These are phyloP conservation scores for Drosophila ananassae DNA, from an alignment of 1,140 invertebrate genomes.

Conservation along the genomic window DNA sequence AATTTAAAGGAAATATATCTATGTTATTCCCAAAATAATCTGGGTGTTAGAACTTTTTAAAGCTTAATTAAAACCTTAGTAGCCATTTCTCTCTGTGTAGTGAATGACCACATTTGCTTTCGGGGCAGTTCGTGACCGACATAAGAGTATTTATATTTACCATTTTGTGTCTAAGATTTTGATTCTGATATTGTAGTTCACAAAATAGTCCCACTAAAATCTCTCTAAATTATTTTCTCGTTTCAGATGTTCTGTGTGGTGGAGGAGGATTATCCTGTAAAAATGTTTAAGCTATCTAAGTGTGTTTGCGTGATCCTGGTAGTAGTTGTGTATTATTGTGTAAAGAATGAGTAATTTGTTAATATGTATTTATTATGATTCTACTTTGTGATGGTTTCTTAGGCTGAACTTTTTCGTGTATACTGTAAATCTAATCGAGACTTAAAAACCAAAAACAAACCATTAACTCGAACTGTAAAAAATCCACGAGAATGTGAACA, in stretches of 20 bases:
- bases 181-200: background rate
- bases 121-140: conserved; percentile 36
- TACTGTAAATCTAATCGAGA: conserved; percentile 67
- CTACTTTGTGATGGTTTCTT: conserved; percentile 82
- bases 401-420: conserved; percentile 77
- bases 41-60: too few species aligned
- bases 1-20: background rate
- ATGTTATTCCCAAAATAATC: too few species aligned
- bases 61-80: background rate
- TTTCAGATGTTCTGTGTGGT: conserved; percentile 15
- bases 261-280: conserved; percentile 46
- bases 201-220: conserved; percentile 19
- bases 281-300: conserved; percentile 44
- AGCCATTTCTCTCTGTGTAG: conserved; percentile 3
- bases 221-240: conserved; percentile 42
- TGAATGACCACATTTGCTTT: conserved; percentile 11
- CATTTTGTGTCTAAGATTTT: conserved; percentile 11
- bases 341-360: conserved; percentile 52
- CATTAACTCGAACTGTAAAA: conserved; percentile 47
- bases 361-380: conserved; percentile 73
- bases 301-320: conserved; percentile 42
- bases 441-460: background rate
- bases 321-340: conserved; percentile 33
- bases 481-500: conserved; percentile 47
- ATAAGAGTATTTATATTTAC: conserved; percentile 31